Conservation (phyloP, 1,140 invertebrate genomes). For the Amyelois transitella region DNA sequence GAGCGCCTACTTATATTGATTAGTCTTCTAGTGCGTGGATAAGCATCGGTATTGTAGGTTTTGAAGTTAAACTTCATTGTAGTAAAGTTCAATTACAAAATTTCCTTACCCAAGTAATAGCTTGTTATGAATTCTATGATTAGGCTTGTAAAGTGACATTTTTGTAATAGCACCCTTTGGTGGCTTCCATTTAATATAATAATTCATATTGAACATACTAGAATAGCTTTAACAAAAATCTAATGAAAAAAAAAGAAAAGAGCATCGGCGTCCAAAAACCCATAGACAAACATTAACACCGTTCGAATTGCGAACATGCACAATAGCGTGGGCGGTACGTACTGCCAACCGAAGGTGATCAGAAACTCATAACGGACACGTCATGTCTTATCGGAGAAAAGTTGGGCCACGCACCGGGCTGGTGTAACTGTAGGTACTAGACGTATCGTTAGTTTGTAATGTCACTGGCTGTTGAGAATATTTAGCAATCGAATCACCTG, state of each 20-base stretch:
- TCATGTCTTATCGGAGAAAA: constrained; percentile 51
- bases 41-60: background rate
- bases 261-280: constrained; percentile 12
- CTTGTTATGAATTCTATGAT: background rate
- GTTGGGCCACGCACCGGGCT: constrained; percentile 27
- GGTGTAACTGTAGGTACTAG: too few relatives aligned
- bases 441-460: too few relatives aligned
- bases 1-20: constrained; percentile 66
- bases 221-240: too few relatives aligned
- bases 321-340: constrained; percentile 26
- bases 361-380: constrained; percentile 53
- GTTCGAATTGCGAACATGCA: constrained; percentile 11
- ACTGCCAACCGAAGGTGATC: constrained; percentile 31
- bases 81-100: background rate
- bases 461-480: constrained; percentile 31
- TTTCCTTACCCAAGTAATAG: background rate
- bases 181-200: too few relatives aligned
- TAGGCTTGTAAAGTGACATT: too few relatives aligned
- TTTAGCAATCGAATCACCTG: too few relatives aligned
- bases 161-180: too few relatives aligned
- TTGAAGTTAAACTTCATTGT: background rate
- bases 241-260: constrained; percentile 12
- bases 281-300: background rate
- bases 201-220: too few relatives aligned
- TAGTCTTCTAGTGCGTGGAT: constrained; percentile 25